Evolutionary conservation across 1,140 invertebrate genomes (phyloP).

Genomic region (Heterodera schachtii): DNA sequence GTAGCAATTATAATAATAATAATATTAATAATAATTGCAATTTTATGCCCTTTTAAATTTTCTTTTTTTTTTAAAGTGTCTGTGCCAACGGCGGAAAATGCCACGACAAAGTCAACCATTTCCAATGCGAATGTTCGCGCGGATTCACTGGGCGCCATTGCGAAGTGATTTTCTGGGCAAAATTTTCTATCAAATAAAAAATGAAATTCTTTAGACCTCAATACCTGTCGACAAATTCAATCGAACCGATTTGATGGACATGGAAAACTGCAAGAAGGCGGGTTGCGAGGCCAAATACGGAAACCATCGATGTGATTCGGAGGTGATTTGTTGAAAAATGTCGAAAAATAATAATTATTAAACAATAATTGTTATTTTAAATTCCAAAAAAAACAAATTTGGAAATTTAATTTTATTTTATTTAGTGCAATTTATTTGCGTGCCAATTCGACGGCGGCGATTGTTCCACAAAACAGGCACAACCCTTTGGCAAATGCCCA

Average conservation of each 20-base stretch:
- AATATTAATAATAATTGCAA: too few species aligned
- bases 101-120: slow-evolving; percentile 80
- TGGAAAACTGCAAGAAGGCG: slow-evolving; percentile 34
- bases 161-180: slow-evolving; percentile 73
- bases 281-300: slow-evolving; percentile 39
- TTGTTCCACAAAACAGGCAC: slow-evolving; percentile 82
- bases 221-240: slow-evolving; percentile 52
- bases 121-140: slow-evolving; percentile 49
- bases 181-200: slow-evolving; percentile 80
- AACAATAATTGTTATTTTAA: too few species aligned
- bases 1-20: slow-evolving; percentile 17
- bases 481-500: slow-evolving; percentile 90
- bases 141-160: slow-evolving; percentile 83
- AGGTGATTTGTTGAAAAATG: not conserved
- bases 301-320: slow-evolving; percentile 50
- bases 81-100: slow-evolving; percentile 84
- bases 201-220: slow-evolving; percentile 56
- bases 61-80: slow-evolving; percentile 12
- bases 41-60: not conserved
- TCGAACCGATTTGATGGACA: slow-evolving; percentile 37
- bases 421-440: slow-evolving; percentile 85
- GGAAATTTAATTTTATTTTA: not conserved
- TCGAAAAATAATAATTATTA: too few species aligned
- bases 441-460: slow-evolving; percentile 94
- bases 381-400: not conserved